These are phyloP conservation scores for Julus scanicus DNA, from an alignment of 2,888 invertebrate genomes.

Conservation along the genomic window DNA sequence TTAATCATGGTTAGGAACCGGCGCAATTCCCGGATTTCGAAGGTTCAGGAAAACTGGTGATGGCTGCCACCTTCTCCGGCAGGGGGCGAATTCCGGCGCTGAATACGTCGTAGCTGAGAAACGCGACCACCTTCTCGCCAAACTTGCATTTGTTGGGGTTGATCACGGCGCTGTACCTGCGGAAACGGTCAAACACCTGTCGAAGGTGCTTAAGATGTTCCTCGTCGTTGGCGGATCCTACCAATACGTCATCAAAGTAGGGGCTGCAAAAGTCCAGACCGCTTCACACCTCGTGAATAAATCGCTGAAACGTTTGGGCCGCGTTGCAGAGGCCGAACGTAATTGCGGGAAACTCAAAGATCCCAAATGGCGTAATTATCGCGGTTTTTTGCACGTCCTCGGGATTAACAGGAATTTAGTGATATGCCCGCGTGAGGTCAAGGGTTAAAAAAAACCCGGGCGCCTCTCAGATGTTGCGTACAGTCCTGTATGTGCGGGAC, in stretches of 20 bases:
- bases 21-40: neutral
- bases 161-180: neutral
- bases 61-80: slow-evolving; percentile 56
- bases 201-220: slow-evolving; percentile 1
- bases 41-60: slow-evolving; percentile 53
- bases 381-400: neutral
- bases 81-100: slow-evolving; percentile 50
- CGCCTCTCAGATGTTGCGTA: neutral
- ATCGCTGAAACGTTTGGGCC: slow-evolving; percentile 61
- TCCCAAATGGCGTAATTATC: neutral
- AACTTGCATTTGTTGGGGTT: neutral
- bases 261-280: slow-evolving; percentile 49
- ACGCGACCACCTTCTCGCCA: slow-evolving; percentile 56
- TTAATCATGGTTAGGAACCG: slow-evolving; percentile 3
- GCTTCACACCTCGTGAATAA: slow-evolving; percentile 58
- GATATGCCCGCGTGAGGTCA: neutral
- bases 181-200: neutral
- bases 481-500: neutral
- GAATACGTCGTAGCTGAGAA: slow-evolving; percentile 58
- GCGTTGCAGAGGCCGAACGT: slow-evolving; percentile 59
- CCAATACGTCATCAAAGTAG: slow-evolving; percentile 57
- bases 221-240: neutral
- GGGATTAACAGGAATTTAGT: neutral
- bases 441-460: neutral
- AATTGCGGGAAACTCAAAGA: slow-evolving; percentile 58